phyloP scores from a whole-genome alignment of 2,113 vertebrate species.

The Pao palembangensis region DNA sequence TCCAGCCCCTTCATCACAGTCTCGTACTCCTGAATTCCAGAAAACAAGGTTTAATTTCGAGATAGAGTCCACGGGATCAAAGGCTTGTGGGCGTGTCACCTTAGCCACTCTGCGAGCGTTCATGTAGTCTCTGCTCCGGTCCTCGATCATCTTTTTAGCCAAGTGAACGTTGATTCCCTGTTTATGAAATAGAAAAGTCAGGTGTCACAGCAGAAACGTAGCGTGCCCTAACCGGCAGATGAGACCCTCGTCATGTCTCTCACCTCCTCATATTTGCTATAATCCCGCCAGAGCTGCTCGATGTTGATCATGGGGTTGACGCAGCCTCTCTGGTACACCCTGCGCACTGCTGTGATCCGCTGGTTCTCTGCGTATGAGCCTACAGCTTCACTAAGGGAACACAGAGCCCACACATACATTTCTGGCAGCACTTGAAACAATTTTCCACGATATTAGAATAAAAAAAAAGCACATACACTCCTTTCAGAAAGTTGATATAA shows the following conservation, averaged over 20 bases:
- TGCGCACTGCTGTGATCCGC: conserved; percentile 94
- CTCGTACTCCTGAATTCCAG: conserved; percentile 91
- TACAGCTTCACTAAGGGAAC: conserved; percentile 86
- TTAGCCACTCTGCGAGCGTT: conserved; percentile 97
- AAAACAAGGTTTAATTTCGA: conserved; percentile 36
- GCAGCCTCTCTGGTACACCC: conserved; percentile 97
- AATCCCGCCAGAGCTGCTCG: conserved; percentile 98
- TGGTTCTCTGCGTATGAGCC: conserved; percentile 99
- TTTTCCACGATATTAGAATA: neutral
- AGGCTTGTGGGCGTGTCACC: conserved; percentile 67
- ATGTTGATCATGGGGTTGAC: conserved; percentile 99
- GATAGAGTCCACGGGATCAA: neutral
- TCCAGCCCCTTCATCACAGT: conserved; percentile 99
- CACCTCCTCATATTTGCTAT: conserved; percentile 99
- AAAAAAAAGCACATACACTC: conserved; percentile 85
- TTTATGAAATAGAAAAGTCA: conserved; percentile 6
- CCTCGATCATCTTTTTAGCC: conserved; percentile 99
- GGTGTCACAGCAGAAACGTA: neutral
- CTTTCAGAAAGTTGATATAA: conserved; percentile 99
- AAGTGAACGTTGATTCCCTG: conserved; percentile 98
- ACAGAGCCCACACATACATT: conserved; percentile 4
- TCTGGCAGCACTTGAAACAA: neutral
- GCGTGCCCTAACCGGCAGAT: neutral
- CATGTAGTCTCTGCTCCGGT: conserved; percentile 99
- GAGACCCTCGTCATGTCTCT: conserved; percentile 24